Conservation (phyloP, 2,797 vertebrate genomes). For the Poliocrania exsul region DNA sequence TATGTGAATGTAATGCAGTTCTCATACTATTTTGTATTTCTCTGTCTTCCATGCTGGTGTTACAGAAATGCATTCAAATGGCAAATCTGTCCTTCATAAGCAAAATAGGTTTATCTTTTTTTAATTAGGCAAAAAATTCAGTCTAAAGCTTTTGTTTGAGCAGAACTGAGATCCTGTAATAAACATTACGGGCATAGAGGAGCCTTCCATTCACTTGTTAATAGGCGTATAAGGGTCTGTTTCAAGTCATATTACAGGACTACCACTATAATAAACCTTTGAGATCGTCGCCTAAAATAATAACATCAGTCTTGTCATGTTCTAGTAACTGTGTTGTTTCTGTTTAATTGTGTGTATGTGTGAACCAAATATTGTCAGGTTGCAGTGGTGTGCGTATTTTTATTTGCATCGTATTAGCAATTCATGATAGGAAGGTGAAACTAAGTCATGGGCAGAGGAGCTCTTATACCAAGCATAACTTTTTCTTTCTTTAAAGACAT, state of each 20-base stretch:
- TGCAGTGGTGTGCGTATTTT: neutral
- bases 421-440: neutral
- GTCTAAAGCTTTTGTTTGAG: conserved; percentile 24
- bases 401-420: neutral
- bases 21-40: neutral
- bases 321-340: neutral
- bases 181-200: neutral
- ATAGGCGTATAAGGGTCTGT: neutral
- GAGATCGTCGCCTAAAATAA: neutral
- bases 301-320: neutral
- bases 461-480: neutral
- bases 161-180: neutral
- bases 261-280: neutral
- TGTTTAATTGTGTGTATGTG: neutral
- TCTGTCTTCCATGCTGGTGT: neutral
- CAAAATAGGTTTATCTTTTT: conserved; percentile 10
- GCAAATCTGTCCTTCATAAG: conserved; percentile 22
- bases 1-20: conserved; percentile 34
- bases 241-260: neutral
- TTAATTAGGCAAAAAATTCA: conserved; percentile 23
- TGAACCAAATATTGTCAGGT: neutral
- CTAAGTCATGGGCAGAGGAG: neutral
- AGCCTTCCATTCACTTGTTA: neutral
- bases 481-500: neutral
- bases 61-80: conserved; percentile 26